phyloP scores from a whole-genome alignment of 2,888 invertebrate genomes.

The Rugalucina vietnamica region DNA sequence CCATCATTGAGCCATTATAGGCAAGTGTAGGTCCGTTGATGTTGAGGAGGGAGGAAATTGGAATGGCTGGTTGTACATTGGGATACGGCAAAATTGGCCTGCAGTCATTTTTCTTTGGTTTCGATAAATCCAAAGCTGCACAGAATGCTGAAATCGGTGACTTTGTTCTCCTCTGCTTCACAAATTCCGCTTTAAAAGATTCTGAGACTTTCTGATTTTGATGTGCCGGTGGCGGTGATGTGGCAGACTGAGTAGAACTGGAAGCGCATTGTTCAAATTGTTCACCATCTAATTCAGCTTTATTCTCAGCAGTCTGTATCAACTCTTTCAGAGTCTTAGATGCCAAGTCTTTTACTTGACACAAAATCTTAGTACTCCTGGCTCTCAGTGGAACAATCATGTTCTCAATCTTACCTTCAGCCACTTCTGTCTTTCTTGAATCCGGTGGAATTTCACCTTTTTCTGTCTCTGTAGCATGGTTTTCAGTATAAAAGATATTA shows the following conservation, averaged over 20 bases:
- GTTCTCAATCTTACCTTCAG: background rate
- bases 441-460: background rate
- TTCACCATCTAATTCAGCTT: background rate
- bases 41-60: slow-evolving; percentile 26
- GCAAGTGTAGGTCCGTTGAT: slow-evolving; percentile 31
- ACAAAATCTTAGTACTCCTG: slow-evolving; percentile 18
- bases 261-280: background rate
- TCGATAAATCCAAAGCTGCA: slow-evolving; percentile 40
- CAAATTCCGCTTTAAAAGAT: slow-evolving; percentile 34
- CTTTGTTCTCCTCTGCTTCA: slow-evolving; percentile 12
- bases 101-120: slow-evolving; percentile 24
- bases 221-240: background rate
- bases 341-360: slow-evolving; percentile 14
- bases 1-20: slow-evolving; percentile 35
- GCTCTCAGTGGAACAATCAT: slow-evolving; percentile 13
- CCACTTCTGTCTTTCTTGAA: background rate
- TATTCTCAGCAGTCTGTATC: slow-evolving; percentile 24
- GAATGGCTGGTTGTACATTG: slow-evolving; percentile 24
- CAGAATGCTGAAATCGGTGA: slow-evolving; percentile 29
- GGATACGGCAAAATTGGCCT: background rate
- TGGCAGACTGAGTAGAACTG: background rate
- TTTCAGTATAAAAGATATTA: background rate
- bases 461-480: background rate
- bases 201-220: background rate
- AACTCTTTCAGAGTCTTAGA: slow-evolving; percentile 28